phyloP scores from a whole-genome alignment of 2,113 vertebrate species.

The Sinocyclocheilus rhinocerous region DNA sequence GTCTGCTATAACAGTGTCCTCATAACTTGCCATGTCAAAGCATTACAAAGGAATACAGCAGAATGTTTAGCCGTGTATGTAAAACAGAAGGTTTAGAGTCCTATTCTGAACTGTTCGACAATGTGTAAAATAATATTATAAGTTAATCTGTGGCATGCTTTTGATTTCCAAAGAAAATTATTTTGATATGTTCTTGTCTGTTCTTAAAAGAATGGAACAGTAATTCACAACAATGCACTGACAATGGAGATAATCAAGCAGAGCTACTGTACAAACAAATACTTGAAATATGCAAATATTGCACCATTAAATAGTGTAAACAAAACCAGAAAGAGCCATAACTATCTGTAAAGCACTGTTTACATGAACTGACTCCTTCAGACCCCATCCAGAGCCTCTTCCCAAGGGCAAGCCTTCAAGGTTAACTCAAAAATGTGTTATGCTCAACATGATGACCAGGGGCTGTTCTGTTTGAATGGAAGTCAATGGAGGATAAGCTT shows the following conservation, averaged over 20 bases:
- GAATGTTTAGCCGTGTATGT: neutral
- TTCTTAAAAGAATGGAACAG: neutral
- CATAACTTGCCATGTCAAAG: conserved; percentile 16
- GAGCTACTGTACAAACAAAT: neutral
- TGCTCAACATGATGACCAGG: neutral
- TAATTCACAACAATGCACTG: neutral
- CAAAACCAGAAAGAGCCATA: neutral
- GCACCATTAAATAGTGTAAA: neutral
- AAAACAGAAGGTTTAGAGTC: neutral
- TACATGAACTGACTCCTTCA: neutral
- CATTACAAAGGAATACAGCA: neutral
- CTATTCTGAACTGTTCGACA: neutral
- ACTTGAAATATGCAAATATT: neutral
- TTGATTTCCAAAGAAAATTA: neutral
- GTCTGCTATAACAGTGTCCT: conserved; percentile 16
- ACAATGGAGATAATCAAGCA: neutral
- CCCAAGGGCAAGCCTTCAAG: neutral
- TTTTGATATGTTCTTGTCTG: neutral
- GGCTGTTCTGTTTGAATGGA: neutral
- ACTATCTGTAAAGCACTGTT: neutral
- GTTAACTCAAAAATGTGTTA: neutral
- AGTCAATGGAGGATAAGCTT: neutral
- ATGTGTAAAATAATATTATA: neutral
- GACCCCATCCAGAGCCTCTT: neutral
- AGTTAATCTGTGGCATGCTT: neutral